Evolutionary conservation across 2,797 vertebrate species (phyloP).

Genomic region (Tinamus major): DNA sequence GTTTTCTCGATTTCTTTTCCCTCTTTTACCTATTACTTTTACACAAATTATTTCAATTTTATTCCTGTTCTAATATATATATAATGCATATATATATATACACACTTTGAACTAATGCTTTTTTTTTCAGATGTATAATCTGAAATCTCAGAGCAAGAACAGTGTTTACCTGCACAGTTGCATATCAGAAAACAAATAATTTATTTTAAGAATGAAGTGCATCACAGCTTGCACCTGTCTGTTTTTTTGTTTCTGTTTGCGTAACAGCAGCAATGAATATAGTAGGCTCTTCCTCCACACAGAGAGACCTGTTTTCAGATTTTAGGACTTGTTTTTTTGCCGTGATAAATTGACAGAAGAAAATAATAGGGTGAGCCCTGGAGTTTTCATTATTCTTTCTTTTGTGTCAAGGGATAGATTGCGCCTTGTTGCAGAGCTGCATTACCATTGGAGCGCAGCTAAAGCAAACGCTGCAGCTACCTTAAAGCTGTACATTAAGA

Average conservation of each 20-base stretch:
- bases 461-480: not conserved
- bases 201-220: slow-evolving; percentile 13
- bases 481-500: not conserved
- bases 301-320: not conserved
- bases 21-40: not conserved
- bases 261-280: slow-evolving; percentile 3
- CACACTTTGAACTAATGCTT: too few species aligned
- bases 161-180: not conserved
- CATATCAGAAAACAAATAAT: slow-evolving; percentile 24
- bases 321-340: not conserved
- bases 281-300: not conserved
- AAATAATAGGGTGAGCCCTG: not conserved
- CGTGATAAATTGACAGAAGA: not conserved
- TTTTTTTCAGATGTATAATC: not conserved
- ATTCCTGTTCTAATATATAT: not conserved
- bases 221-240: slow-evolving; percentile 6
- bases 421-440: not conserved
- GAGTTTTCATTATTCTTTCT: not conserved
- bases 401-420: not conserved
- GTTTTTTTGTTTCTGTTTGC: not conserved
- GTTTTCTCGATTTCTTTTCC: not conserved
- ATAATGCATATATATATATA: too few species aligned
- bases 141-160: not conserved
- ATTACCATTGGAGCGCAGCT: not conserved
- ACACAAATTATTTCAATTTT: not conserved